A percentile compares a stretch with the other conserved stretches of the same genome.
These are phyloP conservation scores for Apodemia hepburni DNA, from an alignment of 2,888 invertebrate genomes.

Conservation along the genomic window DNA sequence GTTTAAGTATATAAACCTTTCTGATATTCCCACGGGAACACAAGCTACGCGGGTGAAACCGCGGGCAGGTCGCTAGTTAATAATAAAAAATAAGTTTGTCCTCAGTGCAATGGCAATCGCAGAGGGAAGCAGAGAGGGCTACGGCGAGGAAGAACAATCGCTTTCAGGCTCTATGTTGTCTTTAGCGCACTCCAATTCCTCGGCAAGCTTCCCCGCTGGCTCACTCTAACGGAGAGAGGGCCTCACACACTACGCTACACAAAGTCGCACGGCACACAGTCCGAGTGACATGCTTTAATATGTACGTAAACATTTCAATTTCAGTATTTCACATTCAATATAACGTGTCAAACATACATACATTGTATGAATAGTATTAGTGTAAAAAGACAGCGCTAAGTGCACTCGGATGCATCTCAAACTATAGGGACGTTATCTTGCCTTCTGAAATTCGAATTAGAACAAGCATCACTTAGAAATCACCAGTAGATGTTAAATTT, in stretches of 20 bases:
- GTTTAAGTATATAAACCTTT: too few relatives aligned
- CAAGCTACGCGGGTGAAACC: too few relatives aligned
- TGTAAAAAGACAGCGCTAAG: constrained; percentile 2
- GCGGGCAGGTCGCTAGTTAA: too few relatives aligned
- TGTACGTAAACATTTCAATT: constrained; percentile 13
- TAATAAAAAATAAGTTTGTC: constrained; percentile 36
- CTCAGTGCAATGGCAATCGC: constrained; percentile 93
- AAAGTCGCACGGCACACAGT: constrained; percentile 23
- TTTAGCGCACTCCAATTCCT: constrained; percentile 96
- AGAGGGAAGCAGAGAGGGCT: constrained; percentile 93
- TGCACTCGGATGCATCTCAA: constrained; percentile 5
- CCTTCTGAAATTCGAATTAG: constrained; percentile 12
- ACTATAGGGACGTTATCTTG: constrained; percentile 5
- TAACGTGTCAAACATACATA: constrained; percentile 1
- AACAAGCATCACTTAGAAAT: constrained; percentile 1
- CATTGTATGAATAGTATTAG: constrained; percentile 7
- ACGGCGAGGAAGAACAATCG: constrained; percentile 94
- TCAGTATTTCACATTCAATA: constrained; percentile 13
- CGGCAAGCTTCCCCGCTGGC: constrained; percentile 93
- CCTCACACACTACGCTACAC: constrained; percentile 24
- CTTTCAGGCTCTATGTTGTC: constrained; percentile 97
- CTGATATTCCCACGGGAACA: too few relatives aligned
- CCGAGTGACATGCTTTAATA: constrained; percentile 3
- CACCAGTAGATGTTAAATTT: constrained; percentile 7
- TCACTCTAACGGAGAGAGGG: constrained; percentile 76